Conservation (phyloP, 2,797 vertebrate genomes). For the Pantherophis alleghaniensis region DNA sequence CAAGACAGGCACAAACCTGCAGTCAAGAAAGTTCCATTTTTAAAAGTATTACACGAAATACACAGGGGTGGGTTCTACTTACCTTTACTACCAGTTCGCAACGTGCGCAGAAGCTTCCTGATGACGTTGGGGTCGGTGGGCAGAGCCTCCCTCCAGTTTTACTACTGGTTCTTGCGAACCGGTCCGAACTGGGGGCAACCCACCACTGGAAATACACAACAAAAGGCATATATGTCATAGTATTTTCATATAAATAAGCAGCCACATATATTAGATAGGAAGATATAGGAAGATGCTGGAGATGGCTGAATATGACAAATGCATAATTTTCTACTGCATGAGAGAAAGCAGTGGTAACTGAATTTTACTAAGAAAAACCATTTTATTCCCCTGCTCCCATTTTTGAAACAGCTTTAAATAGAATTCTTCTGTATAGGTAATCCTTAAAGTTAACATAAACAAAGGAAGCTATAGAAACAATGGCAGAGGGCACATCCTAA, state of each 20-base stretch:
- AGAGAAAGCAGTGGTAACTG: neutral
- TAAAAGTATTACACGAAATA: neutral
- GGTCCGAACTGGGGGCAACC: no score
- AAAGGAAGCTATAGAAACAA: neutral
- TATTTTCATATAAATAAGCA: neutral
- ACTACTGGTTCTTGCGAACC: no score
- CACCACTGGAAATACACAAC: neutral
- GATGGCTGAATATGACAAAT: neutral
- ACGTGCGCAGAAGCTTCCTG: no score
- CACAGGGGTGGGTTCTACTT: no score
- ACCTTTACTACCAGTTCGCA: no score
- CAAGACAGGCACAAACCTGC: neutral
- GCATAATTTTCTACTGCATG: neutral
- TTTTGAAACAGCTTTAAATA: neutral
- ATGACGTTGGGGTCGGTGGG: no score
- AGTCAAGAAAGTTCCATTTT: neutral
- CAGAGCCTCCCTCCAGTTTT: no score
- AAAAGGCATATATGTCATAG: neutral
- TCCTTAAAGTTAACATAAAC: neutral
- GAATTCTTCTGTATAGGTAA: neutral
- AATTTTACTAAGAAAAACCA: neutral
- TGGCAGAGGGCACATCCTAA: neutral
- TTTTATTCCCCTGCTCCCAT: neutral
- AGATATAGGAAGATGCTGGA: neutral
- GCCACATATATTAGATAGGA: neutral